phyloP scores from a whole-genome alignment of 1,140 invertebrate species.

The Ips typographus region DNA sequence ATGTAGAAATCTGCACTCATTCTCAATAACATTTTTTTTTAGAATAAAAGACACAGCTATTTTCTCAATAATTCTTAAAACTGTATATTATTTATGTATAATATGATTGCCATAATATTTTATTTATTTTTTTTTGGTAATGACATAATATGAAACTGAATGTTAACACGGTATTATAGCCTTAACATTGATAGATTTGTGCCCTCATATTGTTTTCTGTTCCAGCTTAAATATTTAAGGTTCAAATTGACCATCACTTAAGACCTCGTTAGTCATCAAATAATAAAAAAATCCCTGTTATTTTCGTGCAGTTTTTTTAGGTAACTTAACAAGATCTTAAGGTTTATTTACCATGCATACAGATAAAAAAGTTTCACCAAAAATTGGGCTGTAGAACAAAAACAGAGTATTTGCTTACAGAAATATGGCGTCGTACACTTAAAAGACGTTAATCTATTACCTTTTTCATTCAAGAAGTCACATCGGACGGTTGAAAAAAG shows the following conservation, averaged over 20 bases:
- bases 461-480: constrained; percentile 44
- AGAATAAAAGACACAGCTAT: constrained; percentile 16
- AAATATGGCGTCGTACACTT: constrained; percentile 46
- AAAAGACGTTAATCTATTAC: constrained; percentile 43
- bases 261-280: too few species aligned
- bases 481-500: constrained; percentile 46
- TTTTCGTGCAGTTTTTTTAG: too few species aligned
- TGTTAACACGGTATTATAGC: not conserved
- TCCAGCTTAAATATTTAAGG: constrained; percentile 24
- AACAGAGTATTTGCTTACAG: constrained; percentile 33
- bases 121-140: not conserved
- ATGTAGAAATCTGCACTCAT: constrained; percentile 37
- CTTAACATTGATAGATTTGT: constrained; percentile 39
- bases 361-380: not conserved
- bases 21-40: constrained; percentile 42
- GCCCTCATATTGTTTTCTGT: constrained; percentile 46
- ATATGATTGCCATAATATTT: constrained; percentile 45
- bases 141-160: not conserved
- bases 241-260: constrained; percentile 16
- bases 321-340: too few species aligned
- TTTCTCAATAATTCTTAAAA: constrained; percentile 38
- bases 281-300: too few species aligned
- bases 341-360: not conserved
- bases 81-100: constrained; percentile 44
- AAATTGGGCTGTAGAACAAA: not conserved